Evolutionary conservation across 1,140 invertebrate species (phyloP), one percentile per base, ranked within the genome.

Genomic region (Drosophila rhopaloa): DNA sequence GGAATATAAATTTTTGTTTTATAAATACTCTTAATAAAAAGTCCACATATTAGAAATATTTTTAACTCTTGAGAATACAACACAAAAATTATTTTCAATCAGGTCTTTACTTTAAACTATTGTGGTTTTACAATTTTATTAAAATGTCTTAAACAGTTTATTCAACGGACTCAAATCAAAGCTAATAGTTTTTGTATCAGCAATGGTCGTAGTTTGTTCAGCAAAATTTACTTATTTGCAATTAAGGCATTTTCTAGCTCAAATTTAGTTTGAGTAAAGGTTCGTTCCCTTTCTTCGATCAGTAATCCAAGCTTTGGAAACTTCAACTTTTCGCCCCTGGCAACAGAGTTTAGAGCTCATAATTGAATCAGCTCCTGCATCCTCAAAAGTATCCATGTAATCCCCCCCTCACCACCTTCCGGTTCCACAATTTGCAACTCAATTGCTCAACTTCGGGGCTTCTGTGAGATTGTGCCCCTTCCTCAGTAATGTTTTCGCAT

Each of bases 401-500:
- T 63, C 27, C 38, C 50, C 14, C 29, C 10, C 8, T 29, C 11
- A 32, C 16, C 41, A 41, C 29, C 35, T 67, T 66, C 58, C 60
- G 24, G 61, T 41, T 35, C 4, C 38, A 11, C 58, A 76, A 67
- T 76, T 76, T 76, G 72, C 72, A 76, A 76, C 61, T 76, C 47
- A 76, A 76, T 76, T 76, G 54, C 54, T 35, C 54, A 67, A 76
- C 72, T 67, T 65, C 10, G 32, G 16, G 59, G 60, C 50, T 54
- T 60, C 43, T 51, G 41, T 4, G 19, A 53, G 68, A 14, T 54
- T 37, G 29, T 47, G 14, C 16, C 40, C 51, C 40, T 32, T 35
- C 48, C 48, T 32, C 46, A 14, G 19, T 7, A 58, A 51, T 74
- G 53, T 40, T 56, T 79, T 58, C 53, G 53, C 48, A 53, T 63